Percentiles rank a stretch among this genome's conserved stretches.
Conservation (phyloP, 2,888 invertebrate species). For the Drosophila mimetica region DNA sequence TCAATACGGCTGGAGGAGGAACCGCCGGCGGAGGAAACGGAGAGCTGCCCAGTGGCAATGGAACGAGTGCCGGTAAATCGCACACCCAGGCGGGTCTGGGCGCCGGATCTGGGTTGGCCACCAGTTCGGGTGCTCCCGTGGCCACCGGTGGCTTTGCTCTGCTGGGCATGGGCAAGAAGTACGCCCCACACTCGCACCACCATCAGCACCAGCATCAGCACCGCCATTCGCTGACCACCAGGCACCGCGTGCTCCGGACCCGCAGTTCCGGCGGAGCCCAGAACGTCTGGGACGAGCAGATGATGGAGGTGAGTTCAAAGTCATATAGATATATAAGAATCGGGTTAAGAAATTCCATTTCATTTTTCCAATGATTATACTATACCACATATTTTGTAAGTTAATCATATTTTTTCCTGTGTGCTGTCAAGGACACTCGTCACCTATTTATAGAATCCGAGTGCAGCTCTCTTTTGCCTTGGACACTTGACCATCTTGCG, state of each 20-base stretch:
- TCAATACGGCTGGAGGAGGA: constrained; percentile 45
- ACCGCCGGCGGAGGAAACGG: constrained; percentile 31
- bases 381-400: too few relatives aligned
- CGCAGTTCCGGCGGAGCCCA: constrained; percentile 83
- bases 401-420: background rate
- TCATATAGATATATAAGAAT: too few relatives aligned
- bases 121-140: constrained; percentile 11
- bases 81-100: constrained; percentile 12
- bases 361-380: too few relatives aligned
- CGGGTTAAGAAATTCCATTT: too few relatives aligned
- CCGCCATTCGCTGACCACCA: constrained; percentile 83
- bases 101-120: constrained; percentile 1
- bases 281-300: constrained; percentile 84
- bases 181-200: constrained; percentile 56
- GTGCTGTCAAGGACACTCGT: constrained; percentile 5
- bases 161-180: constrained; percentile 65
- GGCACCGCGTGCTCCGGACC: constrained; percentile 83
- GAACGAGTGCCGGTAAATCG: constrained; percentile 3
- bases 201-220: constrained; percentile 79
- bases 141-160: constrained; percentile 60
- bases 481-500: constrained; percentile 14
- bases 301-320: constrained; percentile 82
- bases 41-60: constrained; percentile 45
- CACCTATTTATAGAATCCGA: constrained; percentile 54
- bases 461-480: constrained; percentile 12